These are phyloP conservation scores for Hyles lineata DNA, from an alignment of 2,888 invertebrate species.

Conservation along the genomic window DNA sequence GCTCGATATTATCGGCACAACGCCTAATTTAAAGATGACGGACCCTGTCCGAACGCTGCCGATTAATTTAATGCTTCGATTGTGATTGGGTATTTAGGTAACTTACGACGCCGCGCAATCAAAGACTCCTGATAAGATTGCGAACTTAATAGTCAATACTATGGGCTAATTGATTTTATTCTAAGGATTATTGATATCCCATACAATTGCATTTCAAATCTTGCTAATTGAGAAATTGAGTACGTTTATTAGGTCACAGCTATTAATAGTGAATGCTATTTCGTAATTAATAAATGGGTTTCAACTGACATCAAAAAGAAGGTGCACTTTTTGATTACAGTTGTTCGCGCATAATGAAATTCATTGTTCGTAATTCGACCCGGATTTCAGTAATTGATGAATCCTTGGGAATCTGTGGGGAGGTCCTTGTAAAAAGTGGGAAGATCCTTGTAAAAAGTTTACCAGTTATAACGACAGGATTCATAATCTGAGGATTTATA, in stretches of 20 bases:
- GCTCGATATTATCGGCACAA: slow-evolving; percentile 43
- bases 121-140: slow-evolving; percentile 49
- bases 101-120: slow-evolving; percentile 56
- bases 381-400: too few species aligned
- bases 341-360: too few species aligned
- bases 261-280: slow-evolving; percentile 9
- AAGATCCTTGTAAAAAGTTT: too few species aligned
- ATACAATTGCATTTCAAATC: slow-evolving; percentile 28
- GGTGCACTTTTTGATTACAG: too few species aligned
- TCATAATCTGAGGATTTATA: too few species aligned
- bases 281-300: not conserved
- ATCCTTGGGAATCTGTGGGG: too few species aligned
- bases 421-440: too few species aligned
- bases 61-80: slow-evolving; percentile 39
- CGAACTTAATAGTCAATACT: slow-evolving; percentile 40
- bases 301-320: too few species aligned
- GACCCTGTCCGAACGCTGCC: slow-evolving; percentile 35
- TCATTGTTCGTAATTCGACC: too few species aligned
- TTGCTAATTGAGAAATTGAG: slow-evolving; percentile 18
- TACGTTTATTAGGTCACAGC: not conserved
- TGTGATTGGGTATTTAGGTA: slow-evolving; percentile 42
- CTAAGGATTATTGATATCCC: slow-evolving; percentile 33
- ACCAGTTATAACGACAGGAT: too few species aligned
- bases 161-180: slow-evolving; percentile 42
- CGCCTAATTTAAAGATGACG: slow-evolving; percentile 45